Base-by-base conservation (phyloP, 2,113 vertebrate species). In the Ailurus styani region DNA sequence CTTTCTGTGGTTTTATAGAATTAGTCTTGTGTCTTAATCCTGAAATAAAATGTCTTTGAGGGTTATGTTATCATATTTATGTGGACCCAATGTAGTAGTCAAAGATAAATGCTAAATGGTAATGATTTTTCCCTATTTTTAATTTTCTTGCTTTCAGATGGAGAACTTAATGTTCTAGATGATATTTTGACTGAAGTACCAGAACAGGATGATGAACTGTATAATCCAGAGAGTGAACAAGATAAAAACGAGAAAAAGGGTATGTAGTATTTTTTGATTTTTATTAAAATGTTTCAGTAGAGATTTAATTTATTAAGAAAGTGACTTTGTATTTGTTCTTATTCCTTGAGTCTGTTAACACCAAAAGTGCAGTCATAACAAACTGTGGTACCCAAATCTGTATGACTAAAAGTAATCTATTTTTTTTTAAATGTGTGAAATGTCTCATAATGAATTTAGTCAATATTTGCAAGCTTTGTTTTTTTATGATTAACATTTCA, bases 131-230 rank as follows among this genome's bases (percentile, higher is more conserved):
- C 40, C 37, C 17, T 68, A 31, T 83, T 95, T 94, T 83, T 75
- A 64, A 95, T 73, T 73, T 45, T 66, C 75, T 93, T 97, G 13
- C 96, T 98, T 99, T 93, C 97, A 99, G 99, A 99, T 96, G 99
- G 99, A 96, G 99, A 99, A 95, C 98, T 99, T 50, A 99, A 99
- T 60, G 99, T 99, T 94, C 98, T 99, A 93, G 99, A 99, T 98
- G 99, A 99, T 98, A 99, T 99, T 98, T 98, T 99, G 98, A 99
- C 99, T 87, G 99, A 99, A 98, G 99, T 99, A 93, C 99, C 99
- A 17, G 99, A 99, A 98, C 99, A 99, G 96, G 99, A 99, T 72
- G 99, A 99, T 93, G 99, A 99, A 94, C 98, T 99, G 0, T 99
- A 99, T 98, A 99, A 99, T 96, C 99, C 99, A 0, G 99, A 99